Evolutionary conservation across 2,113 vertebrate species (phyloP).

Genomic region (Poicephalus gulielmi): DNA sequence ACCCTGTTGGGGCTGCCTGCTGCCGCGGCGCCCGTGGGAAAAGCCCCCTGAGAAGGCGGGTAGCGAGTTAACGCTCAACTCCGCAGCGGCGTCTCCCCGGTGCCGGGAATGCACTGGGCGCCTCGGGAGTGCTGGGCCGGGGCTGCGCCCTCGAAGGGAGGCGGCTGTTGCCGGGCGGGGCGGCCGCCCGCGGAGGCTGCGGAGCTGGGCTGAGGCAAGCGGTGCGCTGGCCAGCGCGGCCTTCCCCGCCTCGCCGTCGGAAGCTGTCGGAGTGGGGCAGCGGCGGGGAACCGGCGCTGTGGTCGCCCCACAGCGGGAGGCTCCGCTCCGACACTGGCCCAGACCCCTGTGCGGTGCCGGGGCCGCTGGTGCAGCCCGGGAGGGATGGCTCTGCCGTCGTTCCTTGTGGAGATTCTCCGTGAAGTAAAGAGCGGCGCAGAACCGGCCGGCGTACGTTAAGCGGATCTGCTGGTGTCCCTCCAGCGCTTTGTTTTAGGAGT

Average conservation of each 20-base stretch:
- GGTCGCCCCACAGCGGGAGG: neutral
- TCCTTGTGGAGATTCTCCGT: neutral
- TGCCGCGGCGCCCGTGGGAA: neutral
- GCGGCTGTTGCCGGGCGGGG: neutral
- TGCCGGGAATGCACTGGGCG: neutral
- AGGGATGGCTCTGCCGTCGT: neutral
- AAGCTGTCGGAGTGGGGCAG: neutral
- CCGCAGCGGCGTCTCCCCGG: neutral
- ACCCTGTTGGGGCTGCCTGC: neutral
- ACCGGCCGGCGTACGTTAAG: too few species aligned
- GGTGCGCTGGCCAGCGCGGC: neutral
- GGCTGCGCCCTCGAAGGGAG: neutral
- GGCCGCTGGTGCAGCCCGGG: neutral
- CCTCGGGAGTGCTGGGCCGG: neutral
- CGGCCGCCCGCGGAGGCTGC: neutral
- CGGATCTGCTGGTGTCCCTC: neutral
- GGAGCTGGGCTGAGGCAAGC: neutral
- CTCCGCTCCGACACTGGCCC: neutral
- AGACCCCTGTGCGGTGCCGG: neutral
- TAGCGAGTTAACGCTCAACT: neutral
- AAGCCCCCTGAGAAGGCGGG: neutral
- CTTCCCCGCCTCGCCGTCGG: neutral
- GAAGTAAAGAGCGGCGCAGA: neutral
- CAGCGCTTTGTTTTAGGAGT: rapidly evolving
- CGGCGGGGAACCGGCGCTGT: neutral